A percentile compares a stretch with the other conserved stretches of the same genome.
Conservation (phyloP, 2,797 vertebrate species). For the Calcarius lapponicus region DNA sequence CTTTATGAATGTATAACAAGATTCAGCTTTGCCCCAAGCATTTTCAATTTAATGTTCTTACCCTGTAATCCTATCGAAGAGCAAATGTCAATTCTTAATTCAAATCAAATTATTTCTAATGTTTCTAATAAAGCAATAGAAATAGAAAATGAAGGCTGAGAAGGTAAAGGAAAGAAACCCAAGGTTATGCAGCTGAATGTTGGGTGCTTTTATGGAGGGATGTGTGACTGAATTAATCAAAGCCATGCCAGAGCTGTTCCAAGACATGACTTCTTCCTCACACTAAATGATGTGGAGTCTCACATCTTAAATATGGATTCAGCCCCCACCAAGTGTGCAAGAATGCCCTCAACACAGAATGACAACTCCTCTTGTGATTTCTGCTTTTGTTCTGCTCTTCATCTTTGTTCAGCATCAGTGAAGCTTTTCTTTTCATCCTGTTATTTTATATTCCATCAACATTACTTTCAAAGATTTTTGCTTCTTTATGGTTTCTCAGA, state of each 20-base stretch:
- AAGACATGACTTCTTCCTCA: background rate
- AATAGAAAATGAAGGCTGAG: background rate
- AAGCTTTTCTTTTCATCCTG: background rate
- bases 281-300: background rate
- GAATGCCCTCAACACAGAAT: background rate
- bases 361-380: background rate
- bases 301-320: background rate
- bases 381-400: background rate
- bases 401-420: background rate
- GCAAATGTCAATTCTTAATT: conserved; percentile 27
- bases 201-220: background rate
- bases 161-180: background rate
- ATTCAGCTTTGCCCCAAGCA: conserved; percentile 26
- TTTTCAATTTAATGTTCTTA: conserved; percentile 20
- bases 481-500: background rate
- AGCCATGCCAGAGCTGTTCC: background rate
- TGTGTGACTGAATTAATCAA: background rate
- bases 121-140: background rate
- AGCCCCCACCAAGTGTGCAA: background rate
- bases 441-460: background rate
- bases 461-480: background rate
- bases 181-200: background rate
- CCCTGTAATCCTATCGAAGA: conserved; percentile 27
- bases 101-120: conserved; percentile 48
- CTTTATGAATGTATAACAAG: conserved; percentile 31